Evolutionary conservation across 2,113 vertebrate genomes (phyloP).

Genomic region (Psittacula cyanocephala): DNA sequence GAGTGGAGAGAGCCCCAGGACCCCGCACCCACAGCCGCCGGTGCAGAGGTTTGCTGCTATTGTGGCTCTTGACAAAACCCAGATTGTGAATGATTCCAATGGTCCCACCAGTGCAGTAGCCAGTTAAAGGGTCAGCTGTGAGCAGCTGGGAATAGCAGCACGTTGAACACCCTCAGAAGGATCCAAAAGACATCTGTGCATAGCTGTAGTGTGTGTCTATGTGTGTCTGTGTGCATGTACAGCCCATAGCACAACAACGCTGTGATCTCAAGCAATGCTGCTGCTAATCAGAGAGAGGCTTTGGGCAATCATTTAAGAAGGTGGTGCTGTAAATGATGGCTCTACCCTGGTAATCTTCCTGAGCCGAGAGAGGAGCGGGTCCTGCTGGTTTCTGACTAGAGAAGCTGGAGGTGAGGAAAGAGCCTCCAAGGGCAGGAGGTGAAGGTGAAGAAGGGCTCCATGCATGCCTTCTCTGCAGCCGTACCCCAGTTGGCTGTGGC

Average conservation of each 20-base stretch:
- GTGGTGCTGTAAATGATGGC: neutral
- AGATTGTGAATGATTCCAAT: rapidly evolving
- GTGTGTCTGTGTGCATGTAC: neutral
- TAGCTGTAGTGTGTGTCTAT: neutral
- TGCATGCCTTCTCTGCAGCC: neutral
- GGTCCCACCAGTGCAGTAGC: neutral
- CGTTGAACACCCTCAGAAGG: neutral
- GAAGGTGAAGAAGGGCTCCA: neutral
- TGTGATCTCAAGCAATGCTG: neutral
- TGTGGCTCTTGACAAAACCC: rapidly evolving
- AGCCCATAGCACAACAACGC: rapidly evolving
- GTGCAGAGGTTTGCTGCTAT: neutral
- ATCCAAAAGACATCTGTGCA: neutral
- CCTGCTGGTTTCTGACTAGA: neutral
- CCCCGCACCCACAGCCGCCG: rapidly evolving
- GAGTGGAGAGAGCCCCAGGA: neutral
- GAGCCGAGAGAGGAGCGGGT: rapidly evolving
- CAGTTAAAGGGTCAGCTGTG: neutral
- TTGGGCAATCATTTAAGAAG: neutral
- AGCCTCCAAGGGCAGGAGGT: neutral
- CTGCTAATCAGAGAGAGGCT: neutral
- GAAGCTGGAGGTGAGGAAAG: neutral
- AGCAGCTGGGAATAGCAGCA: neutral
- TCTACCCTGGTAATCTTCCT: neutral
- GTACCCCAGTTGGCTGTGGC: rapidly evolving